phyloP scores from a whole-genome alignment of 2,797 vertebrate genomes.

The Hemitrygon akajei region DNA sequence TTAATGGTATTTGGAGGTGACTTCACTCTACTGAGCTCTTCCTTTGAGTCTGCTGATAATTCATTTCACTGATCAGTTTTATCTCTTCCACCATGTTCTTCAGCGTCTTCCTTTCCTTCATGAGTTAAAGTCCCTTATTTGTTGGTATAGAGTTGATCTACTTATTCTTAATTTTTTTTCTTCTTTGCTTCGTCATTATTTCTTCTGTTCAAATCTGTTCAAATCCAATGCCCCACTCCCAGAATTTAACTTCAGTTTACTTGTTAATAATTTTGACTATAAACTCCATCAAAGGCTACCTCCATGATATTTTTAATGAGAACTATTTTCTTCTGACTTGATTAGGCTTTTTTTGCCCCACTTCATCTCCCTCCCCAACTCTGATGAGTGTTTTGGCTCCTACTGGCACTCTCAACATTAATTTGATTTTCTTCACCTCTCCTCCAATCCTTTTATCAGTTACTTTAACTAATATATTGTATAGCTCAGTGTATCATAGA shows the following conservation, averaged over 20 bases:
- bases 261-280: no score
- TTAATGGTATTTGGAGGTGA: background rate
- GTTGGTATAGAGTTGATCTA: background rate
- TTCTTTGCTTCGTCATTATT: background rate
- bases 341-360: no score
- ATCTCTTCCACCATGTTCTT: background rate
- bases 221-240: no score
- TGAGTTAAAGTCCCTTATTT: background rate
- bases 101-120: background rate
- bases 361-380: background rate
- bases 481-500: no score
- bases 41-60: background rate
- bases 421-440: no score
- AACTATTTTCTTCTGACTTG: no score
- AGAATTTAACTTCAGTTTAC: no score
- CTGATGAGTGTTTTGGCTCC: background rate
- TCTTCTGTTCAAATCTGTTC: no score
- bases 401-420: background rate
- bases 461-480: no score
- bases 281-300: no score
- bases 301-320: no score
- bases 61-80: background rate
- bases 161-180: background rate
- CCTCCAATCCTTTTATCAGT: no score
- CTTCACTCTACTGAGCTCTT: background rate